phyloP scores from a whole-genome alignment of 1,140 invertebrate species.

The Vanessa tameamea region DNA sequence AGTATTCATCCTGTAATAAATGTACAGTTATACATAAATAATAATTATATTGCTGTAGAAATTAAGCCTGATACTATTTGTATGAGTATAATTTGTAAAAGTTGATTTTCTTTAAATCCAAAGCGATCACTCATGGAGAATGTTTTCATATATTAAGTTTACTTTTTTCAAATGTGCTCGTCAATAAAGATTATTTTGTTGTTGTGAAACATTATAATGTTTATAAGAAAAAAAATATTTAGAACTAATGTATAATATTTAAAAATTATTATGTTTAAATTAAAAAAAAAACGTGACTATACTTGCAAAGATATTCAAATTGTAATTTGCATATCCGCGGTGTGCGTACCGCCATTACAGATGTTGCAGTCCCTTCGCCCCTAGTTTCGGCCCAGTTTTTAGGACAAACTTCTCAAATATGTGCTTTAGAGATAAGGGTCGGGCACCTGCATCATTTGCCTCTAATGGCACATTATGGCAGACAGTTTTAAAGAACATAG shows the following conservation, averaged over 20 bases:
- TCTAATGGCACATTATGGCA: constrained; percentile 71
- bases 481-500: constrained; percentile 49
- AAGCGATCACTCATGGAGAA: no score
- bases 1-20: no score
- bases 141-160: no score
- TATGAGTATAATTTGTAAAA: no score
- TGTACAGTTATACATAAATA: no score
- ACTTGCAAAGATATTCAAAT: constrained; percentile 50
- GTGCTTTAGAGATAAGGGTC: constrained; percentile 64
- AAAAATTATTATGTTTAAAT: constrained; percentile 38
- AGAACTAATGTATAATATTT: neutral
- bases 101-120: no score
- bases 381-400: constrained; percentile 61
- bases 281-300: constrained; percentile 34
- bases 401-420: constrained; percentile 67
- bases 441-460: constrained; percentile 59
- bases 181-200: no score
- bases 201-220: no score
- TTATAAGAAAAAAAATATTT: neutral
- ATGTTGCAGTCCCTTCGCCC: constrained; percentile 57
- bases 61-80: no score
- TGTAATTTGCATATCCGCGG: constrained; percentile 54
- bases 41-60: no score
- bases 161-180: no score
- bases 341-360: constrained; percentile 49